Conservation (phyloP, 1,140 invertebrate species). For the Drosophila azteca region DNA sequence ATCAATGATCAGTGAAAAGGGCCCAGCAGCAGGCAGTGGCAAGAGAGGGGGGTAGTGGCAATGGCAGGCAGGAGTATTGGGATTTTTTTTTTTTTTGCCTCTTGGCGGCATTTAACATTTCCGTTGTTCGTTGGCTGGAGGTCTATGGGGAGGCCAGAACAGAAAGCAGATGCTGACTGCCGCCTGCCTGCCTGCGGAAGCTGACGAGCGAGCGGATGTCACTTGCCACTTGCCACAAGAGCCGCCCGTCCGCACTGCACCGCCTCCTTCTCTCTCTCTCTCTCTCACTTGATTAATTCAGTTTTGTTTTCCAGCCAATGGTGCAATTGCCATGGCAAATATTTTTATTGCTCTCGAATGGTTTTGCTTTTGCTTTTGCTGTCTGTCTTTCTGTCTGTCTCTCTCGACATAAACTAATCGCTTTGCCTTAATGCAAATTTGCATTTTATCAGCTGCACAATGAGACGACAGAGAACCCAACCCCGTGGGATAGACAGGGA, state of each 20-base stretch:
- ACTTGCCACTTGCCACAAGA: conserved; percentile 39
- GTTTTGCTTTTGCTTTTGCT: conserved; percentile 22
- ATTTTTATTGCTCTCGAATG: conserved; percentile 73
- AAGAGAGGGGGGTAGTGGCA: not conserved
- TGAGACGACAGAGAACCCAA: not conserved
- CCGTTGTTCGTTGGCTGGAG: conserved; percentile 58
- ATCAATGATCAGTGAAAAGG: conserved; percentile 78
- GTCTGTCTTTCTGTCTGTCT: too few relatives aligned
- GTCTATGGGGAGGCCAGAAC: conserved; percentile 42
- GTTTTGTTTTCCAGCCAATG: conserved; percentile 62
- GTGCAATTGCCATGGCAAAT: conserved; percentile 66
- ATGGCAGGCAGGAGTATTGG: conserved; percentile 2
- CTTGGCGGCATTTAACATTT: conserved; percentile 78
- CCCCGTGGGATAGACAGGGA: not conserved
- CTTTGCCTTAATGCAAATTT: conserved; percentile 72
- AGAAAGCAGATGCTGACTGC: conserved; percentile 17
- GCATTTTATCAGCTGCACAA: conserved; percentile 56
- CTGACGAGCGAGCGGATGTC: conserved; percentile 65
- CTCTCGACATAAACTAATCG: conserved; percentile 52
- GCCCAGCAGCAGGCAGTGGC: not conserved
- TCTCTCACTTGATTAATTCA: conserved; percentile 63
- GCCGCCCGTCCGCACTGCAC: not conserved
- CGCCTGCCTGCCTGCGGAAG: conserved; percentile 54
- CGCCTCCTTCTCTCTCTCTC: too few relatives aligned
- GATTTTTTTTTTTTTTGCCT: conserved; percentile 33